Conservation (phyloP, 2,888 invertebrate species). For the Aelia acuminata region DNA sequence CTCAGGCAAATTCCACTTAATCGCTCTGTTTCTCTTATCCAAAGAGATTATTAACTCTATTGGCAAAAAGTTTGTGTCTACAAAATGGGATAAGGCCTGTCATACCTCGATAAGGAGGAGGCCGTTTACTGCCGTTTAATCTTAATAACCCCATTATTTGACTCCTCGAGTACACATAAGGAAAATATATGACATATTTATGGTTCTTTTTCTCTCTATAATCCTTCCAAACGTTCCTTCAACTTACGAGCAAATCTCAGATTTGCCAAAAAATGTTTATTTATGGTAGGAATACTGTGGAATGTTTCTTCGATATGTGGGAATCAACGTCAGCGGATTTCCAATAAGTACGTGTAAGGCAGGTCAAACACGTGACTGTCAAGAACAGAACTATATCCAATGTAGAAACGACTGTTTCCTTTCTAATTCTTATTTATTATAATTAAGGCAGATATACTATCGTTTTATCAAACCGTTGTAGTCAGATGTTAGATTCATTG, state of each 20-base stretch:
- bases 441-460: too few relatives aligned
- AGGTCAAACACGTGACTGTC: neutral
- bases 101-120: constrained; percentile 7
- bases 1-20: neutral
- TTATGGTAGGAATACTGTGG: neutral
- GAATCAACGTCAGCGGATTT: neutral
- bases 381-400: neutral
- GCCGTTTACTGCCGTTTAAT: neutral
- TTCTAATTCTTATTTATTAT: too few relatives aligned
- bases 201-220: neutral
- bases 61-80: constrained; percentile 16
- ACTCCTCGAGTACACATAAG: neutral
- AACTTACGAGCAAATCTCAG: neutral
- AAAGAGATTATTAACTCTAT: neutral
- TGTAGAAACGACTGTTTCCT: neutral
- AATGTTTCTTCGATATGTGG: neutral
- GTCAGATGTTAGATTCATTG: too few relatives aligned
- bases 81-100: neutral
- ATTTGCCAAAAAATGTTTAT: constrained; percentile 14
- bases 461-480: too few relatives aligned
- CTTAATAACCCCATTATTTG: neutral
- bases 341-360: neutral
- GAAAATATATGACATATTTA: constrained; percentile 31
- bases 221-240: constrained; percentile 1
- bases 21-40: neutral